phyloP scores from a whole-genome alignment of 1,140 invertebrate genomes.

The Diorhabda carinulata region DNA sequence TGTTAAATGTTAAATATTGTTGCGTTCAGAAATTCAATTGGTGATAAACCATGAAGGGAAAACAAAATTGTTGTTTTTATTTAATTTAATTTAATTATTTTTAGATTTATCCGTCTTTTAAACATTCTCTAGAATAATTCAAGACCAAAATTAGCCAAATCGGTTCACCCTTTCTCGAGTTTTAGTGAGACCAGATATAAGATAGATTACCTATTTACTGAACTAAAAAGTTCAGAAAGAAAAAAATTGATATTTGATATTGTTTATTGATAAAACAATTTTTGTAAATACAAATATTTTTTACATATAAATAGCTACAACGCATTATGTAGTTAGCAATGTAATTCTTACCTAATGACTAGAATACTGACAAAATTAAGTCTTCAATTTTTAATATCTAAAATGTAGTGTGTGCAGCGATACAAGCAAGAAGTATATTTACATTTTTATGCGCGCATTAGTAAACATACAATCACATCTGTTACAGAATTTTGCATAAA shows the following conservation, averaged over 20 bases:
- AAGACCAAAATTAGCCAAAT: too few relatives aligned
- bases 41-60: too few relatives aligned
- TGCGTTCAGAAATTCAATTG: too few relatives aligned
- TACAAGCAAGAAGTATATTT: conserved; percentile 16
- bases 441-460: conserved; percentile 8
- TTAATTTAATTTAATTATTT: too few relatives aligned
- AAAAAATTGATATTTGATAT: conserved; percentile 16
- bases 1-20: too few relatives aligned
- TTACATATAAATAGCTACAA: conserved; percentile 38
- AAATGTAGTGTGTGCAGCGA: conserved; percentile 29
- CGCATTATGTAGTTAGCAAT: conserved; percentile 40
- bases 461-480: conserved; percentile 22
- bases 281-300: conserved; percentile 41
- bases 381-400: conserved; percentile 40
- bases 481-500: conserved; percentile 17
- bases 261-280: conserved; percentile 41
- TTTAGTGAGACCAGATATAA: too few relatives aligned
- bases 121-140: too few relatives aligned
- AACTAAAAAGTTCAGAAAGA: not conserved
- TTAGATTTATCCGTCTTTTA: too few relatives aligned
- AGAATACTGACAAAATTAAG: conserved; percentile 49
- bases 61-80: too few relatives aligned
- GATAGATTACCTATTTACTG: too few relatives aligned
- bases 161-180: too few relatives aligned
- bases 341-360: conserved; percentile 45